These are phyloP conservation scores for Gari tellinella DNA, from an alignment of 2,888 invertebrate species.

Conservation along the genomic window DNA sequence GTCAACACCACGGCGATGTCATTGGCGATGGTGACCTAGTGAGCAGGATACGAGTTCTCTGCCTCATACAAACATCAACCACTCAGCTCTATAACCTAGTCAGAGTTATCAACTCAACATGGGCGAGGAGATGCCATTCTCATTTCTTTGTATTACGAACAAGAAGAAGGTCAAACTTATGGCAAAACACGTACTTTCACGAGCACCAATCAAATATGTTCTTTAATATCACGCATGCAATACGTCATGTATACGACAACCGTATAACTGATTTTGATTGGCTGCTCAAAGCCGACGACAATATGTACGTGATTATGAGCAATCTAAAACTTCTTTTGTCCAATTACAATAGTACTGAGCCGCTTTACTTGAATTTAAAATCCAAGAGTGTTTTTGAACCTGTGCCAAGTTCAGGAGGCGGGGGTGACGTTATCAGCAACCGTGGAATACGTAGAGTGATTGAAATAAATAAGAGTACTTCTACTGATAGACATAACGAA, in stretches of 20 bases:
- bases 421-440: conserved; percentile 92
- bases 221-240: conserved; percentile 97
- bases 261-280: conserved; percentile 94
- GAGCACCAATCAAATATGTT: conserved; percentile 88
- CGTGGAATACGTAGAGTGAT: conserved; percentile 92
- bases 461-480: too few relatives aligned
- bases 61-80: conserved; percentile 98
- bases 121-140: conserved; percentile 92
- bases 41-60: conserved; percentile 94
- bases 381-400: conserved; percentile 69
- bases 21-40: too few relatives aligned
- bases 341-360: conserved; percentile 89
- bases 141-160: conserved; percentile 84
- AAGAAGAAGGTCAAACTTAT: conserved; percentile 86
- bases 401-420: conserved; percentile 85
- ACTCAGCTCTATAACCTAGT: conserved; percentile 94
- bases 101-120: conserved; percentile 95
- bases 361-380: conserved; percentile 90
- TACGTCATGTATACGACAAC: conserved; percentile 92
- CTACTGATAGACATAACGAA: too few relatives aligned
- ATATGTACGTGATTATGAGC: conserved; percentile 98
- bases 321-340: conserved; percentile 95
- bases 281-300: conserved; percentile 99
- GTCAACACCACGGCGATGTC: too few relatives aligned
- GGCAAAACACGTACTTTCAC: conserved; percentile 8